Evolutionary conservation across 2,113 vertebrate species (phyloP), one percentile per base, ranked within the genome.

Genomic region (Ancistrus triradiatus): DNA sequence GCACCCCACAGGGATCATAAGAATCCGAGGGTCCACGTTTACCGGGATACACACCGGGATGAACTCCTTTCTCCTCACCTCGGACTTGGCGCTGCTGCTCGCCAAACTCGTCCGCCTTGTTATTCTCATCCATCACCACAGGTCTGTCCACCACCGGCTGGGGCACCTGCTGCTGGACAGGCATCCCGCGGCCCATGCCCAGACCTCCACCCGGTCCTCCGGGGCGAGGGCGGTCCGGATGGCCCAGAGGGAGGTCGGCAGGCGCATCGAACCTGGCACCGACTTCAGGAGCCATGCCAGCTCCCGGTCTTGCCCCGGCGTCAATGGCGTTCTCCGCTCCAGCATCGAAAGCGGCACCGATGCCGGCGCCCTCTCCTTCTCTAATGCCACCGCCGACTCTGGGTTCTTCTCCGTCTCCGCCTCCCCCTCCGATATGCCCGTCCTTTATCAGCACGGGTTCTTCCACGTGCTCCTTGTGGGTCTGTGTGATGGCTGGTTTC

Each of bases 31-130:
- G 10, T 3, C n/a, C 22, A 8, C 22, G 1, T 6, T 13, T 17
- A 4, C 3, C 33, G 24, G 14, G 25, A 6, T 19, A 59, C 31
- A 21, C 6, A 18, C n/a, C n/a, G n/a, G n/a, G n/a, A n/a, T n/a
- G n/a, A n/a, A n/a, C n/a, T n/a, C n/a, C n/a, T 37, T 14, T 9
- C 14, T 14, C 7, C 63, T 65, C 77, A 89, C 88, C 85, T 81
- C 21, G 63, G 4, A 81, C 52, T 35, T 85, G 85, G 51, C 78
- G 79, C 25, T 78, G 77, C 49, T 85, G 83, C 63, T 89, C 88
- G 61, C 88, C 87, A 46, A 88, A 66, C 69, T 88, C 87, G 11
- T 89, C 88, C 1, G 58, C 81, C 70, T 88, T 90, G 75, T 79
- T 85, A 62, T 88, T 78, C 61, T 88, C 85, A 49, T 86, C 83